phyloP scores from a whole-genome alignment of 2,888 invertebrate genomes.

The Sceliomorpha sp. region DNA sequence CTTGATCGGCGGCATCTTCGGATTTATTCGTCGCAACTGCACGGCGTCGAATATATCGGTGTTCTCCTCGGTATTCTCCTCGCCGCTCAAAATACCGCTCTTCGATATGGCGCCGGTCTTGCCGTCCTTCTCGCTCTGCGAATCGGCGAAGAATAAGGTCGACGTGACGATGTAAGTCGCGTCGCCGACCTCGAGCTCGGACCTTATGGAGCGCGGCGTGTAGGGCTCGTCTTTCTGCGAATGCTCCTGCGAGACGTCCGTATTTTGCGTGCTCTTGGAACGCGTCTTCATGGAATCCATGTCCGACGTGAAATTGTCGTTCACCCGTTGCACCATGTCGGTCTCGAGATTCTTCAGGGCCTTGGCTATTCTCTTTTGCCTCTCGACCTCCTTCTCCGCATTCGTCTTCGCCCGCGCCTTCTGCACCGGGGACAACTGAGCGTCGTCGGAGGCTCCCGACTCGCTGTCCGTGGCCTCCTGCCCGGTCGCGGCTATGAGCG shows the following conservation, averaged over 20 bases:
- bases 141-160: conserved; percentile 64
- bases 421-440: conserved; percentile 74
- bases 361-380: conserved; percentile 62
- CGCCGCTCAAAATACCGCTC: conserved; percentile 38
- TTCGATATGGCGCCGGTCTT: conserved; percentile 14
- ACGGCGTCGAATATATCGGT: conserved; percentile 75
- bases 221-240: conserved; percentile 26
- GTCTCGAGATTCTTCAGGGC: conserved; percentile 66
- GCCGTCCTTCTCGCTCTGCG: conserved; percentile 26
- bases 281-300: conserved; percentile 20
- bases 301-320: conserved; percentile 10
- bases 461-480: conserved; percentile 73
- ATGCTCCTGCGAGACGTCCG: conserved; percentile 5
- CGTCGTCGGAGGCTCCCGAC: conserved; percentile 68
- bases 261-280: conserved; percentile 1
- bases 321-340: conserved; percentile 54
- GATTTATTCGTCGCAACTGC: conserved; percentile 69
- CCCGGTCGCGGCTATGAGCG: conserved; percentile 73
- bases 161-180: conserved; percentile 73
- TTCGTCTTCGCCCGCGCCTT: conserved; percentile 73
- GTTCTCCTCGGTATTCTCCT: conserved; percentile 62
- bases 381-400: conserved; percentile 68
- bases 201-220: conserved; percentile 58
- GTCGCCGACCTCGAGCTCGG: conserved; percentile 70
- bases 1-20: conserved; percentile 35